Evolutionary conservation across 2,113 vertebrate genomes (phyloP).

Genomic region (Lipotes vexillifer): DNA sequence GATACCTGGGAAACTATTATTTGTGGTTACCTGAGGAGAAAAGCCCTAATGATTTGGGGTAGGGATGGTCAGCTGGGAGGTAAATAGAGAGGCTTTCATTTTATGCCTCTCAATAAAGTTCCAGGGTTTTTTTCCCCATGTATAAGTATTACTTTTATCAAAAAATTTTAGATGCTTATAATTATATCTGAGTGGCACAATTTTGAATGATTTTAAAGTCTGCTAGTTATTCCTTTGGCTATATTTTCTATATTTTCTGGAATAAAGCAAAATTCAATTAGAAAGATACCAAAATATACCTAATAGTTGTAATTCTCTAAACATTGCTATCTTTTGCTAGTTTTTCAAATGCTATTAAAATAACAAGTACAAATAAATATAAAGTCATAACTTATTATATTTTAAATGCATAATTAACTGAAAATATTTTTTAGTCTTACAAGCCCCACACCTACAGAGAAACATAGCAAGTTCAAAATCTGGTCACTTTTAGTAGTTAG

Average conservation of each 20-base stretch:
- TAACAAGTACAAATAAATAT: background rate
- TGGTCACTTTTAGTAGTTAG: background rate
- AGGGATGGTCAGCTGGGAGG: background rate
- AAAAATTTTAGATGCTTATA: background rate
- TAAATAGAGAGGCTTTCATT: background rate
- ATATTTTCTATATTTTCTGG: background rate
- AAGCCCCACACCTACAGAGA: background rate
- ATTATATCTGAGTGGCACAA: background rate
- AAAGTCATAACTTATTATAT: slow-evolving; percentile 4
- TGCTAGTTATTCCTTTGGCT: background rate
- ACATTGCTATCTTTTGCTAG: background rate
- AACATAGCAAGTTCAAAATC: slow-evolving; percentile 11
- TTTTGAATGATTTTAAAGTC: background rate
- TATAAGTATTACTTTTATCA: background rate
- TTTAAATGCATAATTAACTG: slow-evolving; percentile 17
- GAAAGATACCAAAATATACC: background rate
- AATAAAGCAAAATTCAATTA: slow-evolving; percentile 10
- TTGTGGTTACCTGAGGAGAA: background rate
- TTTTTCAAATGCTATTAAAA: background rate
- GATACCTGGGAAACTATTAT: background rate
- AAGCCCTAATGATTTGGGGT: background rate
- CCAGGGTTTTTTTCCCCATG: background rate
- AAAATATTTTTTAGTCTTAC: background rate
- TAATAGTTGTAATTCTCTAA: background rate
- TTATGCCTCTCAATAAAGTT: background rate